Evolutionary conservation across 2,888 invertebrate genomes (phyloP), one percentile per base, ranked within the genome.

Genomic region (Melangyna quadrimaculata): DNA sequence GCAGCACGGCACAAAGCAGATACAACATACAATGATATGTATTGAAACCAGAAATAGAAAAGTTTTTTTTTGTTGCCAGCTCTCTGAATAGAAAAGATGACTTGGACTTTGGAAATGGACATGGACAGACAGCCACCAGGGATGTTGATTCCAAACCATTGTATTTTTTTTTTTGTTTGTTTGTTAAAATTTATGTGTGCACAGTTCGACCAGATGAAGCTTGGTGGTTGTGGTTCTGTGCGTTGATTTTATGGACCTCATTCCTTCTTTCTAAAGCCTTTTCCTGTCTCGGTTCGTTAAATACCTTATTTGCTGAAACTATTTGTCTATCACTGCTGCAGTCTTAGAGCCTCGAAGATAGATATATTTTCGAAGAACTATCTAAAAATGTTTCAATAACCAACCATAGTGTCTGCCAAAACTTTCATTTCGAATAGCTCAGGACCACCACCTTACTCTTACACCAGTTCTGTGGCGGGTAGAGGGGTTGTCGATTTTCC

Each of bases 21-120:
- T 40, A 43, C 9, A 24, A 75, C 24, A 71, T 32, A 77, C 63
- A 77, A n/a, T 51, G 24, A 75, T 55, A 63, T 61, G 37, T n/a
- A 63, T 40, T 70, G 40, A 29, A 65, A 70, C 29, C 29, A 3
- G 43, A 55, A 43, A 43, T 27, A 43, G 72, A 48, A 57, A 27
- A n/a, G 24, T n/a, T 27, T 51, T 27, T 27, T 17, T 10, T 43
- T 24, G 35, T 53, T 10, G 3, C 6, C n/a, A 40, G 17, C 12
- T 43, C 43, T 22, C 27, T 63, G 27, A 63, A 43, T 27, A 43
- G 43, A 27, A 40, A 17, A 12, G n/a, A 63, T 43, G 43, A 27
- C 17, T 40, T 12, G 17, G 27, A 43, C 57, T 32, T 40, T 12
- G 17, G 27, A 43, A 32, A 19, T 35, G 22, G 19, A 12, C 32